Evolutionary conservation across 2,797 vertebrate species (phyloP).

Genomic region (Cryptoprocta ferox): DNA sequence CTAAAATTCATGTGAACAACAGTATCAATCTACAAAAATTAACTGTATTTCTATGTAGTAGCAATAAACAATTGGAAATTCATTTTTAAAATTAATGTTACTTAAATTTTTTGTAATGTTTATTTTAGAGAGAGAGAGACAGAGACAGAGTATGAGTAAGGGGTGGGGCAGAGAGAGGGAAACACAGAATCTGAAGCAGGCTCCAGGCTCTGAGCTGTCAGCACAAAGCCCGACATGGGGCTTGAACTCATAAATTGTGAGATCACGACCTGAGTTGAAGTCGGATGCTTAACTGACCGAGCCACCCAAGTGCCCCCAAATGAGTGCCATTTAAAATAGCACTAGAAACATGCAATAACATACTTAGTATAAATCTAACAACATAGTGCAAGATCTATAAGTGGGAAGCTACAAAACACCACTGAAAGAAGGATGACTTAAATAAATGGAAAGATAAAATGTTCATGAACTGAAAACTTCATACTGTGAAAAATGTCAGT

Average conservation of each 20-base stretch:
- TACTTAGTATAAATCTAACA: not conserved
- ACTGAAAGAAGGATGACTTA: not conserved
- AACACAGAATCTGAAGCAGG: too few species aligned
- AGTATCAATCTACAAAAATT: not conserved
- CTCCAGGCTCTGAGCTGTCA: too few species aligned
- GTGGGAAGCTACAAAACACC: not conserved
- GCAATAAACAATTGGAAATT: not conserved
- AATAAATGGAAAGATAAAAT: not conserved
- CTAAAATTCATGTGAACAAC: not conserved
- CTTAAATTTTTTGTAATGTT: not conserved
- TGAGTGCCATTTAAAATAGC: not conserved
- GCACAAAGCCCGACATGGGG: too few species aligned
- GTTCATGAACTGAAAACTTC: not conserved
- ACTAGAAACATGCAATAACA: not conserved
- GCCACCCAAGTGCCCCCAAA: not conserved
- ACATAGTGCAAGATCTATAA: not conserved
- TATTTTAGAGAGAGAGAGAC: too few species aligned
- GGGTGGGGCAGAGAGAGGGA: too few species aligned
- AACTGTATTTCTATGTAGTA: not conserved
- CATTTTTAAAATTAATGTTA: not conserved
- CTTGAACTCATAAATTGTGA: too few species aligned
- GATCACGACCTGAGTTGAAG: too few species aligned
- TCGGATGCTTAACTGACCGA: too few species aligned
- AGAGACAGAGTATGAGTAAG: too few species aligned
- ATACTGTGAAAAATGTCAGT: not conserved